phyloP scores from a whole-genome alignment of 2,113 vertebrate species.

The Vulpes ferrilata region DNA sequence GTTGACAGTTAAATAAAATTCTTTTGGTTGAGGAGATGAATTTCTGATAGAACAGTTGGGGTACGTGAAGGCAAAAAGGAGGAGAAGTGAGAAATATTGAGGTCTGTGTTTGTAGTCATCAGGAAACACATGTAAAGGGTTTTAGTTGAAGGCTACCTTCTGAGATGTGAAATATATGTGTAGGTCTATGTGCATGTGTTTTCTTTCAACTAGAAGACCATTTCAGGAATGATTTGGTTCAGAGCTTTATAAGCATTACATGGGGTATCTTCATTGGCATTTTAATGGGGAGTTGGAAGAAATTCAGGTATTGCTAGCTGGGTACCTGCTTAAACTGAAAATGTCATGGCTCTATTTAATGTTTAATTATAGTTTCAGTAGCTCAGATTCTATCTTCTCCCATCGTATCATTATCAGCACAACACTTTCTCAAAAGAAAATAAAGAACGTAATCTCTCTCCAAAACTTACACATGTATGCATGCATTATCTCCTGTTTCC shows the following conservation, averaged over 20 bases:
- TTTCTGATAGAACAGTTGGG: not conserved
- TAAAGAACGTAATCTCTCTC: not conserved
- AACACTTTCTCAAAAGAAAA: not conserved
- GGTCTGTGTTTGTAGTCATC: not conserved
- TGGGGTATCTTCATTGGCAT: not conserved
- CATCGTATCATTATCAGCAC: not conserved
- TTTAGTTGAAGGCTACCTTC: not conserved
- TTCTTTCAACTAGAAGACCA: conserved; percentile 1
- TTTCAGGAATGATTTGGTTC: not conserved
- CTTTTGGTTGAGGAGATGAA: not conserved
- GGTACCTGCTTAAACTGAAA: conserved; percentile 34
- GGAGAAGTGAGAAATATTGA: not conserved
- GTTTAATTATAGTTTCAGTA: conserved; percentile 30
- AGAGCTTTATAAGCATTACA: not conserved
- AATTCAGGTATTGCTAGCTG: conserved; percentile 30
- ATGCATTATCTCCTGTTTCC: not conserved
- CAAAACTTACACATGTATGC: not conserved
- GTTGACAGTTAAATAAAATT: not conserved
- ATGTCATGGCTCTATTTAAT: not conserved
- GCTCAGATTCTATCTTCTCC: not conserved
- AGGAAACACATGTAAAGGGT: not conserved
- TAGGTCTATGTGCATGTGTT: not conserved
- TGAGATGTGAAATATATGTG: not conserved
- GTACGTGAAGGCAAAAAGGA: not conserved
- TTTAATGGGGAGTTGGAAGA: conserved; percentile 35